phyloP scores from a whole-genome alignment of 2,113 vertebrate genomes.

The Stictonetta naevosa region DNA sequence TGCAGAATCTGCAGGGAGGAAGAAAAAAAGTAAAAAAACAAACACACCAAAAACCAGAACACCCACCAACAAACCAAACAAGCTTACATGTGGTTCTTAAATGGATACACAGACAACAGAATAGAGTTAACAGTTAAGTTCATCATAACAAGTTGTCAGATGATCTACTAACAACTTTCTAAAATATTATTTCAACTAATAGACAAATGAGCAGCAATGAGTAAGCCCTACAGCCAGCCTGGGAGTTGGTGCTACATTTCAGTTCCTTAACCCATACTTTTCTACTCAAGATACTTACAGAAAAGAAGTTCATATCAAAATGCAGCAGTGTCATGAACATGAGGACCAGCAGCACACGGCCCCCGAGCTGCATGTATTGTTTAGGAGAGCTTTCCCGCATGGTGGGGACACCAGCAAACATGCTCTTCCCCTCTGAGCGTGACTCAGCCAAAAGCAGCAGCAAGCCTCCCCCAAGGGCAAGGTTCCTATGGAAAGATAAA shows the following conservation, averaged over 20 bases:
- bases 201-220: background rate
- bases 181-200: background rate
- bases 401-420: conserved; percentile 97
- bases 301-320: conserved; percentile 94
- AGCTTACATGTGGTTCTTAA: background rate
- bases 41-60: background rate
- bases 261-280: background rate
- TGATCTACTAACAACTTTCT: background rate
- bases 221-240: background rate
- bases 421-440: conserved; percentile 96
- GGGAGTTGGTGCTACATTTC: background rate
- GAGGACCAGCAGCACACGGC: conserved; percentile 91
- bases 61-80: background rate
- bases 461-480: conserved; percentile 94
- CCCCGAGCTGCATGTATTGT: conserved; percentile 98
- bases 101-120: background rate
- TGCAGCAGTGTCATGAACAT: conserved; percentile 99
- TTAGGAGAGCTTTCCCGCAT: conserved; percentile 96
- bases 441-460: conserved; percentile 94
- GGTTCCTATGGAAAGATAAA: conserved; percentile 80
- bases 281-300: conserved; percentile 79
- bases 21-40: background rate
- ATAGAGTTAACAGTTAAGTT: background rate
- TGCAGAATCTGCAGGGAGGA: conserved; percentile 86
- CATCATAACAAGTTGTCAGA: background rate